Base-by-base conservation (phyloP, 2,113 vertebrate species). In the Sialia sialis region DNA sequence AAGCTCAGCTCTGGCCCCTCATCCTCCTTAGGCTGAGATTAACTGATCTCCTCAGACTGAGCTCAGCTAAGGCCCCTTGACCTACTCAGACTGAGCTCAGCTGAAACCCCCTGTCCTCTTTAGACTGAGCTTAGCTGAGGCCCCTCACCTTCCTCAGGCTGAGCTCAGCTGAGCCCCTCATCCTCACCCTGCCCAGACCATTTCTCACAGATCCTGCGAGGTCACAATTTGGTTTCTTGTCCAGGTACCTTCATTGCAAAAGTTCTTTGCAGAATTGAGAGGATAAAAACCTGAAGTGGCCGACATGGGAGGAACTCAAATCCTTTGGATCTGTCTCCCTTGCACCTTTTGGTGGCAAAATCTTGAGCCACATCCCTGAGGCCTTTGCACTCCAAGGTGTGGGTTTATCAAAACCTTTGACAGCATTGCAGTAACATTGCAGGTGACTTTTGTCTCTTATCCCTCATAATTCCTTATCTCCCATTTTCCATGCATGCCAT, bases 21-120 rank as follows among this genome's bases (percentile, higher is more conserved):
- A 18, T 43, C 17, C 43, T 43, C 7, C 43, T 43, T 43, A 43
- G 43, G 6, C 43, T 41, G 41, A 41, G 41, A 41, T 41, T 9
- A 41, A 9, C 41, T 41, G 41, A 16, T 6, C 41, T 16, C 15
- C 14, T 41, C 41, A 41, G 4, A 0, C 49, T n/a, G 51, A 54
- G 38, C 38, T 26, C 22, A 73, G 5, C 12, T 55, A 30, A 8
- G 10, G n/a, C 9, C 13, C 2, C 13, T 43, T 7, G 2, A n/a
- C 38, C 21, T 26, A 8, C 29, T 41, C 19, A 14, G 29, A 0
- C 49, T 72, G 51, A 55, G n/a, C 19, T 46, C 20, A 46, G 10
- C 44, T 46, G 6, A 0, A 0, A 4, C 11, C 7, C 2, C 49
- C n/a, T 29, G 8, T 41, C 22, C 26, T 36, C 18, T 20, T 39